Conservation (phyloP, 1,140 invertebrate genomes). For the Amyelois transitella region DNA sequence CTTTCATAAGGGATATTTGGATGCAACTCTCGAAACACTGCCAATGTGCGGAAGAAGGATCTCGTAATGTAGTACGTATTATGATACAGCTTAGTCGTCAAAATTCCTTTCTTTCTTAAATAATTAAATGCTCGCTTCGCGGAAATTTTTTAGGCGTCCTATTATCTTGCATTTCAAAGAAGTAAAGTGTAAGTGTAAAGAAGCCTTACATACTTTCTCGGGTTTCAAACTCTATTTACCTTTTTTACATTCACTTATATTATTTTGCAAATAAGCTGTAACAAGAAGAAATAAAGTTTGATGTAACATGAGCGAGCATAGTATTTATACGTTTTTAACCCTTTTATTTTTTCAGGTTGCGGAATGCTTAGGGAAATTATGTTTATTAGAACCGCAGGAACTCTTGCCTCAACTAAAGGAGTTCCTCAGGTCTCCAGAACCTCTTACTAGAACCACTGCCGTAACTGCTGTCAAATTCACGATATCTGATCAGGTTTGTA, state of each 20-base stretch:
- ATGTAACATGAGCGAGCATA: too few species aligned
- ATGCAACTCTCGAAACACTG: conserved; percentile 92
- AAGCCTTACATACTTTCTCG: too few species aligned
- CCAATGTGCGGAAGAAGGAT: conserved; percentile 97
- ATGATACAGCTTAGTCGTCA: background rate
- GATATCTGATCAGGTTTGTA: conserved; percentile 91
- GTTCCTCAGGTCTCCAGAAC: conserved; percentile 85
- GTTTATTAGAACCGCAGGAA: conserved; percentile 92
- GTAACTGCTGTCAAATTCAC: conserved; percentile 99
- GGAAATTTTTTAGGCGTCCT: too few species aligned
- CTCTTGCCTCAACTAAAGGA: conserved; percentile 86
- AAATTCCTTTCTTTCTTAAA: too few species aligned
- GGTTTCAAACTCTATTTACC: too few species aligned
- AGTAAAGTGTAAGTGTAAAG: too few species aligned
- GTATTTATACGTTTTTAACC: too few species aligned
- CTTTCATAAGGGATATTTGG: conserved; percentile 93
- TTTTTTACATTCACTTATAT: too few species aligned
- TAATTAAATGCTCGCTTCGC: too few species aligned
- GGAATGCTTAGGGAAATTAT: conserved; percentile 98
- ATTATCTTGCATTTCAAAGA: too few species aligned
- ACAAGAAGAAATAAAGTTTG: too few species aligned
- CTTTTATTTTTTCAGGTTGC: conserved; percentile 77
- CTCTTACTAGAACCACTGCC: conserved; percentile 95
- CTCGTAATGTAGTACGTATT: conserved; percentile 89
- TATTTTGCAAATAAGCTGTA: too few species aligned